Base-by-base conservation (phyloP, 1,140 invertebrate species). In the Venustaconcha ellipsiformis region DNA sequence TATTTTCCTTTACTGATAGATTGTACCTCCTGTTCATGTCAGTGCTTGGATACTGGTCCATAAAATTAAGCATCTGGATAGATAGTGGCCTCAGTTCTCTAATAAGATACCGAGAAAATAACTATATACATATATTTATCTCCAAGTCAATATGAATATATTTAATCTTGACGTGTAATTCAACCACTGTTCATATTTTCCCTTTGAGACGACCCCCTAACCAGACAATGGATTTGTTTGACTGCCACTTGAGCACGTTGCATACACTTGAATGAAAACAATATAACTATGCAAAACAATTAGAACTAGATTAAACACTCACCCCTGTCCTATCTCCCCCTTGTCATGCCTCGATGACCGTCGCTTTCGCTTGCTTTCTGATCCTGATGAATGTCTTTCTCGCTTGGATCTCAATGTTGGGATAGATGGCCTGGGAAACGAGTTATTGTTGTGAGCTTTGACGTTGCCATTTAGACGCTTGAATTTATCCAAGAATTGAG, bases 391-490 rank as follows among this genome's bases (percentile, higher is more conserved):
- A 66, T 72, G 57, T 62, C 75, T 57, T 72, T 72, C 75, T 20
- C 70, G 75, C 23, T 70, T 70, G 57, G 75, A 67, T 77, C 75
- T 77, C 57, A 72, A 26, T 57, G 64, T 67, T n/a, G 75, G 69
- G 23, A 77, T 66, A 18, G 75, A 72, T 70, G 75, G 75, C 56
- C 75, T 70, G 66, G 75, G 69, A 67, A 77, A 77, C 64, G 70
- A 77, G 66, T 72, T 77, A 70, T 77, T 77, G 72, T 77, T 77
- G 70, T 77, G 72, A 57, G 75, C 26, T 60, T 77, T 77, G 12
- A 59, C 63, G 62, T 5, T 77, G 30, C 75, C 75, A 66, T 77
- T 77, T 67, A 77, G 48, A 26, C 66, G 26, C 12, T 68, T 37
- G 18, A 77, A 55, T 60, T 77, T 77, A 30, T 68, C 75, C 60